Base-by-base conservation (phyloP, 2,888 invertebrate genomes). In the Hecatera dysodea region DNA sequence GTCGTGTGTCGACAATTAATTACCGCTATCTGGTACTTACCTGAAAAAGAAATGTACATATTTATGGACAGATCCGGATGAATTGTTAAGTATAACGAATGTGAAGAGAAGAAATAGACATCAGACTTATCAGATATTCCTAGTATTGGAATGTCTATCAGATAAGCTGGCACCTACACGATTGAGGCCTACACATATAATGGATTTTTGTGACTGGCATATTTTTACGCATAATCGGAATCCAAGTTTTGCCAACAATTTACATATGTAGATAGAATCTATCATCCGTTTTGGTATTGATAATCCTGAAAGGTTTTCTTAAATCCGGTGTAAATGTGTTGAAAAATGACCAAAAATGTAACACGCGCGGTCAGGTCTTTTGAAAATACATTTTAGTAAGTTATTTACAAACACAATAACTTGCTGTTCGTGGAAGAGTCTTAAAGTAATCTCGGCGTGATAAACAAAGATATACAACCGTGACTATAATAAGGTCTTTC, bases 11-110 rank as follows among this genome's bases (percentile, higher is more conserved):
- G n/a, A n/a, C n/a, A n/a, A 84, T 82, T 81, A 79, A 81, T 78
- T 75, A 72, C 64, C 50, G 48, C 56, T 50, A 68, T 73, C 67
- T 75, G 68, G 72, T 67, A 88, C 88, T 88, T 87, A 88, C 88
- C 88, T 88, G 86, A 44, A 87, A 88, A 76, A 84, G 82, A 64
- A 79, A 75, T 65, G 59, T 52, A 80, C 72, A 80, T 71, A 80
- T 87, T 72, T 60, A 75, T 72, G 72, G 11, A 75, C 19, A 46
- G 17, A 55, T 50, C 12, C 17, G 36, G 57, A 48, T 33, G 42
- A 6, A 64, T 67, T 78, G 42, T 27, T 24, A 42, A 27, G 15
- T 48, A 66, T 22, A 48, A 42, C 7, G 11, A 2, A 9, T 17
- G 11, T 5, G 24, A 15, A 61, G 42, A 57, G 27, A n/a, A 17